Percentiles rank a stretch among this genome's conserved stretches.
Conservation (phyloP, 2,888 invertebrate genomes). For the Villa cingulata region DNA sequence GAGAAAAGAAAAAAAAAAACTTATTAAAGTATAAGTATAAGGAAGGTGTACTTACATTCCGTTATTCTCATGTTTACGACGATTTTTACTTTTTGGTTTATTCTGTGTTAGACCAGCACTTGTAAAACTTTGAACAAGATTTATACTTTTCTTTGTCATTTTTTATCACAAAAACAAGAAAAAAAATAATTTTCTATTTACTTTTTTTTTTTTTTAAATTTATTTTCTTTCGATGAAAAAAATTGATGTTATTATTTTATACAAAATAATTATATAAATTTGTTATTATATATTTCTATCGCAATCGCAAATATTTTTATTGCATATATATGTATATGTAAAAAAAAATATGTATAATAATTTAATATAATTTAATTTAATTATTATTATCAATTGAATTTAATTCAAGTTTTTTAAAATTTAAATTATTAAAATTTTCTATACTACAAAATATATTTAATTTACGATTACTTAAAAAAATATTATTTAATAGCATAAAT, state of each 20-base stretch:
- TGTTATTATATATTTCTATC: no score
- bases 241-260: neutral
- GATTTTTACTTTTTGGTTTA: neutral
- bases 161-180: neutral
- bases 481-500: neutral
- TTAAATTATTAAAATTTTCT: neutral
- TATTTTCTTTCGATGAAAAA: neutral
- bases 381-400: neutral
- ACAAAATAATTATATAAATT: no score
- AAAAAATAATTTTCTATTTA: no score
- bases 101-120: neutral
- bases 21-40: neutral
- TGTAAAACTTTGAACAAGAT: neutral
- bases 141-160: neutral
- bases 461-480: neutral
- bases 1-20: no score
- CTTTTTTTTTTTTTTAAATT: neutral
- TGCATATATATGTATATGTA: no score
- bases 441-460: neutral
- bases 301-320: no score
- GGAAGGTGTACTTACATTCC: neutral
- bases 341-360: no score
- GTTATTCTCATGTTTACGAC: neutral
- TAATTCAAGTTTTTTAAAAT: neutral
- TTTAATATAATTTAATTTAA: neutral